Percentiles rank a stretch among this genome's conserved stretches.
These are phyloP conservation scores for Sinohyriopsis cumingii DNA, from an alignment of 2,888 invertebrate genomes.

Conservation along the genomic window DNA sequence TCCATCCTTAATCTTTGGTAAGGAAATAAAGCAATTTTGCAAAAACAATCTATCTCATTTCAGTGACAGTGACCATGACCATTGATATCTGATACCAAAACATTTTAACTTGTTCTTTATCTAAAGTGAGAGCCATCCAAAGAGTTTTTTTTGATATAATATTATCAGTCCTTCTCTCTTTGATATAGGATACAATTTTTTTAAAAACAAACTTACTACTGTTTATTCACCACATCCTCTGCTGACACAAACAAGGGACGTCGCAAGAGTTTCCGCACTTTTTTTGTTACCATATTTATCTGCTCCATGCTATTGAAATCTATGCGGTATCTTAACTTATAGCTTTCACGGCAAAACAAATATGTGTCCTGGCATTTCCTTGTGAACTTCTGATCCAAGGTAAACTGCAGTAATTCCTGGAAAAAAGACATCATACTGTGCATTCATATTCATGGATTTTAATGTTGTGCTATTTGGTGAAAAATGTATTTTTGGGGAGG, in stretches of 20 bases:
- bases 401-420: constrained; percentile 18
- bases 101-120: too few relatives aligned
- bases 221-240: constrained; percentile 3
- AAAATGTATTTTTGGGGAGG: too few relatives aligned
- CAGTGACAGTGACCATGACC: too few relatives aligned
- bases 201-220: constrained; percentile 11
- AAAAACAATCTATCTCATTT: too few relatives aligned
- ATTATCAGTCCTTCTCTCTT: too few relatives aligned
- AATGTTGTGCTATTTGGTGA: too few relatives aligned
- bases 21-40: too few relatives aligned
- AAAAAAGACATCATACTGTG: neutral
- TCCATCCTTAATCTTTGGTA: too few relatives aligned
- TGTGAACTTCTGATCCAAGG: constrained; percentile 26
- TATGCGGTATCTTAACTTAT: constrained; percentile 21
- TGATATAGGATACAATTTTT: too few relatives aligned
- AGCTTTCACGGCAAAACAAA: constrained; percentile 24
- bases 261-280: constrained; percentile 10
- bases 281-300: constrained; percentile 21
- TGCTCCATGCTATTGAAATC: constrained; percentile 28
- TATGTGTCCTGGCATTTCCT: constrained; percentile 19
- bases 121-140: too few relatives aligned
- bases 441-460: neutral
- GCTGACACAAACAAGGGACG: constrained; percentile 20
- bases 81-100: too few relatives aligned
- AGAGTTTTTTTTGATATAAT: too few relatives aligned